Base-by-base conservation (phyloP, 2,888 invertebrate species). In the Brenthis hecate region DNA sequence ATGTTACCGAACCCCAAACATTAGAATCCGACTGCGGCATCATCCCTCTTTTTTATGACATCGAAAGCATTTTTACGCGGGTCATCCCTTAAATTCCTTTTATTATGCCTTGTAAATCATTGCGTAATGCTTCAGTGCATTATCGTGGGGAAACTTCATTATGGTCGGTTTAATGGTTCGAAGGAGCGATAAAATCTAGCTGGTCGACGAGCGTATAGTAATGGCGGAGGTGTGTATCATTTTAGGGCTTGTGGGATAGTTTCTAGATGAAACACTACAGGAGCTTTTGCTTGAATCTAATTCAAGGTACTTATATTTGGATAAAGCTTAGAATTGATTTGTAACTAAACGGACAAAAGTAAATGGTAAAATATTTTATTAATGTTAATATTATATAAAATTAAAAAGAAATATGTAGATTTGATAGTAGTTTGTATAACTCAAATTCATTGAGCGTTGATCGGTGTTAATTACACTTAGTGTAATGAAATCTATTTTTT, bases 1-100 rank as follows among this genome's bases (percentile, higher is more conserved):
- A 50, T 56, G 65, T 19, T 55, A 47, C 60, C 11, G 47, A 51
- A 4, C 51, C 65, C 32, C 5, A 75, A 82, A 82, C 84, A 83
- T 80, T 85, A 79, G 78, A 76, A 74, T 73, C 81, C 80, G 82
- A 80, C 83, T 81, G 84, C 74, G 82, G 80, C 77, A 75, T 79
- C 89, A 89, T 92, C 85, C 86, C 81, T 91, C 86, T 89, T 89
- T 88, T 91, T 91, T 91, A 91, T 87, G 87, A 86, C 83, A 82
- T 81, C 83, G 72, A 69, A 71, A 75, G 74, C 73, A 88, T 89
- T 89, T 89, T 89, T 89, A 87, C 88, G 81, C 82, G 87, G 92
- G 88, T 91, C 92, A 92, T 92, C 91, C 91, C 92, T 91, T 91
- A 91, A 91, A 92, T 91, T 91, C 90, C 91, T 92, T 92, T 92